Base-by-base conservation (phyloP, 2,113 vertebrate species). In the Solea senegalensis region DNA sequence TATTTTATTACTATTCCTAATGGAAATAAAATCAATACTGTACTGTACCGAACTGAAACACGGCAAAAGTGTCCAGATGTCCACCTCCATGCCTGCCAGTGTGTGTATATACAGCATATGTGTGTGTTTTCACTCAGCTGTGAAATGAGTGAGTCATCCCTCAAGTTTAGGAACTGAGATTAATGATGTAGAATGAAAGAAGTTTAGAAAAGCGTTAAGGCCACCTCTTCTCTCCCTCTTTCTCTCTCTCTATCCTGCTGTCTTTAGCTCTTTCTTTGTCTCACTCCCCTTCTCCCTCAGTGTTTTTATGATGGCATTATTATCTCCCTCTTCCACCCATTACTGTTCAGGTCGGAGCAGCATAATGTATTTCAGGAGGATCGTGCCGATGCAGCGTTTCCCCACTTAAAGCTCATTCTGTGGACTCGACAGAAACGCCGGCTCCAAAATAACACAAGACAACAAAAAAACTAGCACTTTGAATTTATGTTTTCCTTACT, bases 171-270 rank as follows among this genome's bases (percentile, higher is more conserved):
- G 81, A 87, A 71, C 74, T 68, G 79, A 76, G 88, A 72, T 86
- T 86, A 90, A 92, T 87, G 89, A 86, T 90, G 89, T 80, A 78
- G 79, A 89, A 83, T 86, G 79, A 80, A 76, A 65, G 81, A 83
- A 74, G 84, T 92, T 90, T 89, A 91, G 87, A 82, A 84, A 79
- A 79, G 82, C 74, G 89, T 88, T 83, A 87, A 82, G 87, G 65
- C 76, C 62, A 76, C 76, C 72, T 80, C 73, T 65, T 74, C 65
- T 68, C 71, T 40, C 53, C 51, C 54, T 69, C 58, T 51, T 74
- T 74, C 65, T 68, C 71, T 40, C 53, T 55, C 54, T 69, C 58
- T 51, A 27, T 76, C 73, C 76, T 16, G 60, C 67, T 49, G 51
- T 75, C 68, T 48, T 43, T 0, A 45, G 59, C 65, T 62, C 82